A percentile compares a stretch with the other conserved stretches of the same genome.
Evolutionary conservation across 2,797 vertebrate genomes (phyloP).

Genomic region (Poeciliopsis turneri): DNA sequence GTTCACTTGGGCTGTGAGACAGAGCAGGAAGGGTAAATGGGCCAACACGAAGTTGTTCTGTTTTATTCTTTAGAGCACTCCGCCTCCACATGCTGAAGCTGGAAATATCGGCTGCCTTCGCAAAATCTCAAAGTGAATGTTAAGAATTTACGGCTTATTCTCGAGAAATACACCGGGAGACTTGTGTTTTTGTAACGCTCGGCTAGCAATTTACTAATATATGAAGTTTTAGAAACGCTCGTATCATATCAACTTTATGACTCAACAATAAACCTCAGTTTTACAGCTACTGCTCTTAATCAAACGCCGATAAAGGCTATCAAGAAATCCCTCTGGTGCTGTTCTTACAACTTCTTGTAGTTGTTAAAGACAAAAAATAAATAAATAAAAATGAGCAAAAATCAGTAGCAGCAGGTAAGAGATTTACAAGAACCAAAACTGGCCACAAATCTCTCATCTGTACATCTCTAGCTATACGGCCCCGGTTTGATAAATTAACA

Average conservation of each 20-base stretch:
- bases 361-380: neutral
- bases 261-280: neutral
- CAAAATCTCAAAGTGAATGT: neutral
- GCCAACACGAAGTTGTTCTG: neutral
- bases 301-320: neutral
- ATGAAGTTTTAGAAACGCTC: neutral
- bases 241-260: neutral
- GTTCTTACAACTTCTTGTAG: neutral
- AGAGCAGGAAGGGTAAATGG: neutral
- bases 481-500: neutral
- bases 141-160: neutral
- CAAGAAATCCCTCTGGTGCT: neutral
- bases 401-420: neutral
- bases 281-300: neutral
- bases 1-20: neutral
- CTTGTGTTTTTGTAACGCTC: neutral
- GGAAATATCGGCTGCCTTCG: neutral
- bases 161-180: neutral
- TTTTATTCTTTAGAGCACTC: neutral
- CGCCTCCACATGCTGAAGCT: neutral
- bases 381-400: neutral
- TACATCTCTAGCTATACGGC: neutral
- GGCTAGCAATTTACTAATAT: neutral
- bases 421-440: neutral
- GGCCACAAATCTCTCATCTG: neutral